Conservation (phyloP, 1,140 invertebrate species). For the Drosophila pachea region DNA sequence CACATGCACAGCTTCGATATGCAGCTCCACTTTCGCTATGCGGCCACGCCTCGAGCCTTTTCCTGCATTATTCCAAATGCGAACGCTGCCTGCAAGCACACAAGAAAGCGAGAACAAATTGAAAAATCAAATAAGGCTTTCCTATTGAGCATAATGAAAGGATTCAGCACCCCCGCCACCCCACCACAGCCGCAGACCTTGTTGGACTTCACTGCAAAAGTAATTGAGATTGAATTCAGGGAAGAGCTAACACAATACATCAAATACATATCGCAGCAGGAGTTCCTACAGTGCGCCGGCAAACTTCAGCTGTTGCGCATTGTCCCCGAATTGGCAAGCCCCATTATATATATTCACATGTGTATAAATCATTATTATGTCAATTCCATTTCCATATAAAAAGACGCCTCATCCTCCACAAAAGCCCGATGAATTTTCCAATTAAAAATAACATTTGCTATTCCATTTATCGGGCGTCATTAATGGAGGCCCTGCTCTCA, state of each 20-base stretch:
- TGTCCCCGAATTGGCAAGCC: too few relatives aligned
- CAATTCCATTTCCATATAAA: too few relatives aligned
- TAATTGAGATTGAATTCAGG: too few relatives aligned
- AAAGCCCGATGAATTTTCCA: neutral
- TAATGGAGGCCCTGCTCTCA: neutral
- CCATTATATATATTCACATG: too few relatives aligned
- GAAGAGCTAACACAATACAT: too few relatives aligned
- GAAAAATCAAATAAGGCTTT: slow-evolving; percentile 8
- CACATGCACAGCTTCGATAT: slow-evolving; percentile 25
- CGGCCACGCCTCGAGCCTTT: slow-evolving; percentile 43
- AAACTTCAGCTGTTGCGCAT: too few relatives aligned
- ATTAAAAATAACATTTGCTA: neutral
- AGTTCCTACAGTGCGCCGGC: too few relatives aligned
- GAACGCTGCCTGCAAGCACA: slow-evolving; percentile 49
- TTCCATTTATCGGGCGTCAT: neutral
- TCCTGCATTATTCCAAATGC: slow-evolving; percentile 46
- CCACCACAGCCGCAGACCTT: too few relatives aligned
- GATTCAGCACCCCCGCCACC: too few relatives aligned
- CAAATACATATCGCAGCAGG: too few relatives aligned
- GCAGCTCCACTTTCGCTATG: slow-evolving; percentile 37
- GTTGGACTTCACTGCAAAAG: too few relatives aligned
- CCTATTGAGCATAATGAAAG: neutral
- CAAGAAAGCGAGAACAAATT: slow-evolving; percentile 5
- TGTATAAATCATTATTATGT: too few relatives aligned
- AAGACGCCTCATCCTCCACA: neutral